Evolutionary conservation across 2,113 vertebrate species (phyloP).

Genomic region (Bubo blakistoni): DNA sequence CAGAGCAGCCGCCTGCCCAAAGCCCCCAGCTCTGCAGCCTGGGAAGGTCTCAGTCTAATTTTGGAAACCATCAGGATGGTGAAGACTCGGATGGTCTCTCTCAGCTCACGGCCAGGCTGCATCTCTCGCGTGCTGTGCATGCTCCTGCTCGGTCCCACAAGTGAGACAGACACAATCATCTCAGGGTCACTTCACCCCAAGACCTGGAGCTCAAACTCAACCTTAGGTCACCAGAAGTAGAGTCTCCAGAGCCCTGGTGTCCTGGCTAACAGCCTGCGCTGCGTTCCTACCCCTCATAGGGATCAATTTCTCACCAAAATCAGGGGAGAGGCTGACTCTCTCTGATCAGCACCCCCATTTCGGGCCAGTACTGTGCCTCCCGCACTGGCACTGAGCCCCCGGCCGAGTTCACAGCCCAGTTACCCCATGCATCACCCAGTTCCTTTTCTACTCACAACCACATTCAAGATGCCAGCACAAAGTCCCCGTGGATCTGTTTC

Average conservation of each 20-base stretch:
- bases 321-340: neutral
- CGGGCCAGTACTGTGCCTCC: neutral
- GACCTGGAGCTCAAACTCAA: neutral
- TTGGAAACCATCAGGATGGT: neutral
- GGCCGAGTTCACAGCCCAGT: neutral
- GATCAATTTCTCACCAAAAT: neutral
- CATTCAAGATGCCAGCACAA: neutral
- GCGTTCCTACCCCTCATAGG: neutral
- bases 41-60: neutral
- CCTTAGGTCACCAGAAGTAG: fast-evolving
- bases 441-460: neutral
- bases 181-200: neutral
- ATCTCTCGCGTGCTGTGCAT: neutral
- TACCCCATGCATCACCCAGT: neutral
- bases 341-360: neutral
- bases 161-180: neutral
- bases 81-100: neutral
- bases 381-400: neutral
- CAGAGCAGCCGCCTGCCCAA: neutral
- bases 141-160: fast-evolving
- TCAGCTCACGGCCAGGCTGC: neutral
- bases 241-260: neutral
- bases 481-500: neutral
- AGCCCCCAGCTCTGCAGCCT: neutral
- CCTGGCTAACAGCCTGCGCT: fast-evolving